Percentiles rank a stretch among this genome's conserved stretches.
phyloP scores from a whole-genome alignment of 2,113 vertebrate species.

The Triplophysa siluroides region DNA sequence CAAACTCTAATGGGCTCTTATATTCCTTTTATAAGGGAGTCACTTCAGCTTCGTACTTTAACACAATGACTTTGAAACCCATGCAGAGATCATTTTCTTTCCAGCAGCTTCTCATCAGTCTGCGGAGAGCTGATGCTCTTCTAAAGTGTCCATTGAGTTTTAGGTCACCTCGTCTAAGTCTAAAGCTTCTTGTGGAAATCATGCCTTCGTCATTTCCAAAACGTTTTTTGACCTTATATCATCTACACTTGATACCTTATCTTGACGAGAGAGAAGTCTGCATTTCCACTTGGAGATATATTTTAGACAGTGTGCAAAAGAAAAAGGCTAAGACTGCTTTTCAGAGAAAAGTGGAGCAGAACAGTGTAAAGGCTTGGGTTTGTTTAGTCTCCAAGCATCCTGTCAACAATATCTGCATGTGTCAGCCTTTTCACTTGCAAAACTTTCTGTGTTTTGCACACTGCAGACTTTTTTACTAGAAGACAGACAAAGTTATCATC shows the following conservation, averaged over 20 bases:
- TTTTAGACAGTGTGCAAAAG: constrained; percentile 51
- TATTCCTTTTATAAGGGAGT: background rate
- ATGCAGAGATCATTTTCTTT: background rate
- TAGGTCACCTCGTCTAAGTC: background rate
- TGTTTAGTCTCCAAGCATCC: constrained; percentile 57
- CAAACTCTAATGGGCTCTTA: background rate
- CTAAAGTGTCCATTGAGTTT: background rate
- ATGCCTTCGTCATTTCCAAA: background rate
- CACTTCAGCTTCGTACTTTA: background rate
- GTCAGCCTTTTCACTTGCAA: constrained; percentile 59
- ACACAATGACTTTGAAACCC: constrained; percentile 1
- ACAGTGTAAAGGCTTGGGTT: constrained; percentile 40
- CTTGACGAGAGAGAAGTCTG: background rate
- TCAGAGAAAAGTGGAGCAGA: constrained; percentile 44
- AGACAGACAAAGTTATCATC: no score
- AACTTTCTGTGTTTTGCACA: constrained; percentile 39
- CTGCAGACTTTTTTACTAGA: no score
- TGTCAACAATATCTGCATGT: constrained; percentile 51
- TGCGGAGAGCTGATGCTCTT: no score
- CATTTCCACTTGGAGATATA: constrained; percentile 52
- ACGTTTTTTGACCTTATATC: background rate
- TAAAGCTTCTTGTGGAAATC: background rate
- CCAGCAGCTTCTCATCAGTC: background rate
- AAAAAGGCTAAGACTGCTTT: constrained; percentile 29
- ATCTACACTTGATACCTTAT: background rate